Conservation (phyloP, 2,888 invertebrate species). For the Rapana venosa region DNA sequence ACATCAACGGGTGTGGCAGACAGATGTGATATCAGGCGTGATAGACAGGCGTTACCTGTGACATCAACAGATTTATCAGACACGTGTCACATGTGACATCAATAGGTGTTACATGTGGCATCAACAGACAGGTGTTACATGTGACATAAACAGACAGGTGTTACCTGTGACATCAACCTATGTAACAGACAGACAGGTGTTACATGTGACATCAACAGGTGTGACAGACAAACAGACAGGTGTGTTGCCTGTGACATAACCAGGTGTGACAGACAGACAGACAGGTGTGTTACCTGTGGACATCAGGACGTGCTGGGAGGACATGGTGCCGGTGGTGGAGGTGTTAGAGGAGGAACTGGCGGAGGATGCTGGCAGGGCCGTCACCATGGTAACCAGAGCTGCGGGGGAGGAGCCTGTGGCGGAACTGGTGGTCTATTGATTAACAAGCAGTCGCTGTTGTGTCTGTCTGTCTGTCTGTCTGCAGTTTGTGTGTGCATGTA, state of each 20-base stretch:
- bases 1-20: too few species aligned
- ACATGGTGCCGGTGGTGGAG: constrained; percentile 57
- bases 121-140: neutral
- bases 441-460: neutral
- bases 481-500: neutral
- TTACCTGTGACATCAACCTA: constrained; percentile 4
- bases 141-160: neutral
- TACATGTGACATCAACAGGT: neutral
- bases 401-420: constrained; percentile 53
- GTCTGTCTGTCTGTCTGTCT: neutral
- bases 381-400: constrained; percentile 74
- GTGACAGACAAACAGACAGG: neutral
- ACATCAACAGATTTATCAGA: neutral
- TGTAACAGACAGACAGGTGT: neutral
- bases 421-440: constrained; percentile 9
- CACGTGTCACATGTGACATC: neutral
- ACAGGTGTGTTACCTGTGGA: constrained; percentile 56
- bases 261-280: neutral
- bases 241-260: neutral
- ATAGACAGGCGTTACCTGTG: neutral
- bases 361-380: constrained; percentile 60
- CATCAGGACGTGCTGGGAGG: constrained; percentile 60
- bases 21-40: neutral
- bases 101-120: neutral
- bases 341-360: constrained; percentile 56